Evolutionary conservation across 92 coral and sea anemone species (phyloP).

Genomic region (Parazoanthus atlanticus): DNA sequence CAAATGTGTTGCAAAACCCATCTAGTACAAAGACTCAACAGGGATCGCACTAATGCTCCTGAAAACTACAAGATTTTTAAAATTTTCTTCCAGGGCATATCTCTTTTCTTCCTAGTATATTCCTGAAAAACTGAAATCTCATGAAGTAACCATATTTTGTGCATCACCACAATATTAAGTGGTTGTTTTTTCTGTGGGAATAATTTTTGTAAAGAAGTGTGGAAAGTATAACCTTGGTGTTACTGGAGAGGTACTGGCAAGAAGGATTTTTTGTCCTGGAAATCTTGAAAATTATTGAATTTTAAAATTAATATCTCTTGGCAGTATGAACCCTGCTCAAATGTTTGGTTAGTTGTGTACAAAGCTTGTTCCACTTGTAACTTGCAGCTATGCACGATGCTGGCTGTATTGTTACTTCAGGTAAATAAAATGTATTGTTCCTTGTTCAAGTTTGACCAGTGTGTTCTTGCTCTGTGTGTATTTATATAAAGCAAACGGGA

Average conservation of each 20-base stretch:
- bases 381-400: not conserved
- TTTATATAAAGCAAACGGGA: no score
- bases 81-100: no score
- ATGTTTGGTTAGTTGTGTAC: not conserved
- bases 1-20: not conserved
- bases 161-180: not conserved
- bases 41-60: not conserved
- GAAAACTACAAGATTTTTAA: no score
- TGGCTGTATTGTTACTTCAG: not conserved
- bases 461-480: not conserved
- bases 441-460: not conserved
- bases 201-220: no score
- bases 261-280: no score
- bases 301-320: not conserved
- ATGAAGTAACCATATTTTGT: not conserved
- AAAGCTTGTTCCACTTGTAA: not conserved
- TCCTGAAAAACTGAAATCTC: not conserved
- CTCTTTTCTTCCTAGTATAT: not conserved
- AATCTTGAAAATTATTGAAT: not conserved
- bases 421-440: conserved; percentile 6
- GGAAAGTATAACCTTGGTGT: not conserved
- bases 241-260: not conserved
- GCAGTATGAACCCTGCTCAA: not conserved
- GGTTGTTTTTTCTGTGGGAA: not conserved
- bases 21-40: not conserved